Evolutionary conservation across 2,113 vertebrate species (phyloP), one percentile per base, ranked within the genome.

Genomic region (Echinops telfairi): DNA sequence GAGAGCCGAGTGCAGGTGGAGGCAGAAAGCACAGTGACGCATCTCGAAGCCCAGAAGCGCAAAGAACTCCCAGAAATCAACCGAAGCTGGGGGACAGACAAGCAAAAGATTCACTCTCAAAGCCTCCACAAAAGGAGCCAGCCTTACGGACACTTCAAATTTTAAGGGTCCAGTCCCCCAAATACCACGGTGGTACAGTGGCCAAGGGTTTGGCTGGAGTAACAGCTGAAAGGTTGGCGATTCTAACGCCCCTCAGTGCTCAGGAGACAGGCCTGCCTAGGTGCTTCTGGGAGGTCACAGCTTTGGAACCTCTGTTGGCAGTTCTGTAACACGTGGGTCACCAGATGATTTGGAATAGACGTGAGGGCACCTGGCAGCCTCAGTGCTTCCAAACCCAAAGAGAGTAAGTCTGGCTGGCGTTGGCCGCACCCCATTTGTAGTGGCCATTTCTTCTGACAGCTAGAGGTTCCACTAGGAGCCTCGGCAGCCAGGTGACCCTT

Each of bases 401-500:
- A 66, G 71, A 23, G 47, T 1, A 66, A 6, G 31, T 22, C 25
- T 2, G 1, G 47, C 5, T 53, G 47, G 0, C 14, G n/a, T 16
- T n/a, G 76, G 29, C 23, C 2, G 1, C 25, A 38, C 2, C 3
- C 6, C 10, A 20, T 36, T 9, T 10, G 22, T 8, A 12, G 47
- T 15, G 23, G 20, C 14, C 16, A 12, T 20, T 57, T n/a, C 58
- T 22, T 6, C 4, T 3, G 14, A 68, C 6, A 89, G 31, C 57
- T 10, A 22, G 1, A 31, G 43, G 22, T 1, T 23, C 11, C 3
- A 19, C 12, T 0, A 60, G n/a, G 31, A 31, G 25, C 19, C 16
- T 62, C 2, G 25, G 7, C 11, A 36, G 66, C n/a, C 36, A 58
- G 7, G 27, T 3, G 23, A 22, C 47, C 22, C 38, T 38, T 82